Base-by-base conservation (phyloP, 2,888 invertebrate species). In the Synanthedon formicaeformis region DNA sequence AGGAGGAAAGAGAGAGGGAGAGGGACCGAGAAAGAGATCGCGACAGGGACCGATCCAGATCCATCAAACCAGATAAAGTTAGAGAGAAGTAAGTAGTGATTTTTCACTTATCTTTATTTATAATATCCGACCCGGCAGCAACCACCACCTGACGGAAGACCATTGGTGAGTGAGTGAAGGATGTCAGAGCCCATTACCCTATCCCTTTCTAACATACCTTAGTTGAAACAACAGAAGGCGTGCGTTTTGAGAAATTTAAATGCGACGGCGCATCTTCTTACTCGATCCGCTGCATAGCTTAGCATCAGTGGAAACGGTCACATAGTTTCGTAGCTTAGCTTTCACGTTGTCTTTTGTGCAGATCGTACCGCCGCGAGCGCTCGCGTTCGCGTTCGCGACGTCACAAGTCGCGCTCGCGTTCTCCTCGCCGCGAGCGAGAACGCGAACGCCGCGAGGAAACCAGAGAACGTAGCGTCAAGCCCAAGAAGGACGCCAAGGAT, bases 351-450 rank as follows among this genome's bases (percentile, higher is more conserved):
- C 2, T 34, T 34, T 34, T 34, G 34, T 34, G 34, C 34, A 89
- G 92, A 58, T 92, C 92, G 4, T 91, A 92, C 67, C 82, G 92
- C 54, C 84, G 92, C 13, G 92, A 92, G 56, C 85, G 92, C 54
- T 91, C 92, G n/a, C 86, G 92, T 12, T 91, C 92, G 8, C 82
- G 91, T 53, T 91, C 92, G 1, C 88, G 90, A 2, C 87, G 93
- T 54, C 93, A 93, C 74, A 92, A 92, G 70, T 92, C 93, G 12
- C 87, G 92, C 11, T 91, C 92, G 10, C 82, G 91, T 53, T 91
- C 92, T 1, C 88, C 90, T 3, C 87, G 93, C 65, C 90, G 91
- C 55, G 69, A 57, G 50, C 73, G 80, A 18, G 78, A 78, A 41
- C 75, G 78, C 8, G 70, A 71, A 3, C 63, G 66, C 2, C 65